Base-by-base conservation (phyloP, 2,888 invertebrate species). In the Drosophila cognata region DNA sequence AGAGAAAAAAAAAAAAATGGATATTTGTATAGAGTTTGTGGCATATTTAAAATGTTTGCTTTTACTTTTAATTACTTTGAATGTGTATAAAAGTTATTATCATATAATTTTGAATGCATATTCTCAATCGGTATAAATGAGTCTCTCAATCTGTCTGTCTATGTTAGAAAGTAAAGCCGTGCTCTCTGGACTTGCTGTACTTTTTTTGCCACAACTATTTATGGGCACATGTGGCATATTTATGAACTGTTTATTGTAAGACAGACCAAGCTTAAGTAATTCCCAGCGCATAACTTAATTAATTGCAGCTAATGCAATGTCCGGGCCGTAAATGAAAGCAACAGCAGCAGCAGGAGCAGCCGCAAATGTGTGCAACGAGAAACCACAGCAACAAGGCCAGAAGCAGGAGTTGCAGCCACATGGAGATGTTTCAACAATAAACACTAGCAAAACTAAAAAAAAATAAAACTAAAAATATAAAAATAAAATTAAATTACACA, bases 271-370 rank as follows among this genome's bases (percentile, higher is more conserved):
- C 82, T 81, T 74, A 79, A 71, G 79, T 79, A 87, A 84, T 84
- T 77, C 83, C 78, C 88, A 66, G 88, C 53, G 77, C 63, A 77
- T 77, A 90, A 86, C 77, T 81, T 90, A 86, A 86, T 89, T 86
- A 86, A 86, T 89, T 87, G 90, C 79, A 77, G 86, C 90, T 86
- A 86, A 86, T 86, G 90, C 74, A 81, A 68, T 83, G 76, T 75
- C 71, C 79, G 53, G 35, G 33, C 59, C 70, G 57, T 36, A 50
- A 57, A 78, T 63, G 56, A 51, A 51, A 33, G 43, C 43, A 61
- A 48, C 60, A 35, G 74, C 38, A 38, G 7, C 25, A 63, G 52
- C 48, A 56, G 10, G 8, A 43, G 75, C 74, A 72, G 74, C 84
- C 64, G 52, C 79, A 87, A 63, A 81, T 84, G 55, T 76, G 57